Percentiles rank a stretch among this genome's conserved stretches.
Conservation (phyloP, 2,113 vertebrate genomes). For the Arenaria interpres region DNA sequence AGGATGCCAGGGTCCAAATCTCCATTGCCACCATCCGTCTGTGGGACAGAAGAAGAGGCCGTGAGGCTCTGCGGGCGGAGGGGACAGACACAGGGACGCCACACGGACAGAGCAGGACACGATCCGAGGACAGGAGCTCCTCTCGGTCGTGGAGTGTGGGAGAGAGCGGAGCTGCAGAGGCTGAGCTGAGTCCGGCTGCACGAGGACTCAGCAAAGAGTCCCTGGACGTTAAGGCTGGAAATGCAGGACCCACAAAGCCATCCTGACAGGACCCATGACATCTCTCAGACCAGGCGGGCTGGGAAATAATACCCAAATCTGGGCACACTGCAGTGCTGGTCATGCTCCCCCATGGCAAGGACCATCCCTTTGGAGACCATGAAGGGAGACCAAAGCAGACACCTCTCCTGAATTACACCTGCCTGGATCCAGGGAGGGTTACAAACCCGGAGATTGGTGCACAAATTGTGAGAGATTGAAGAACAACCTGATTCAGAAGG, state of each 20-base stretch:
- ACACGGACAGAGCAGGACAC: neutral
- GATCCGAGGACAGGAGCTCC: neutral
- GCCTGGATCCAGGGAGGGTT: neutral
- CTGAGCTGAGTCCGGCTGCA: neutral
- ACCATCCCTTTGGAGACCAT: neutral
- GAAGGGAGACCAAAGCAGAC: neutral
- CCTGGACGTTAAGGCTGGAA: neutral
- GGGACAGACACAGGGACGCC: neutral
- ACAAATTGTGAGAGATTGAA: no score
- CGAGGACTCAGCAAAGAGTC: neutral
- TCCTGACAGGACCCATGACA: neutral
- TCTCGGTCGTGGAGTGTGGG: accelerated
- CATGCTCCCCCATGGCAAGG: neutral
- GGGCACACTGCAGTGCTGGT: neutral
- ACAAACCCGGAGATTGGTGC: neutral
- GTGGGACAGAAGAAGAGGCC: slow-evolving; percentile 43
- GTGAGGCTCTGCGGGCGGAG: neutral
- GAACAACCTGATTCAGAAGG: neutral
- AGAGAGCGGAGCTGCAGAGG: neutral
- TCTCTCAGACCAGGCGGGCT: neutral
- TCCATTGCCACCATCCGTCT: slow-evolving; percentile 82
- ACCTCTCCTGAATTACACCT: neutral
- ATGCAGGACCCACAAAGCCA: neutral
- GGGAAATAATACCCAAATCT: neutral
- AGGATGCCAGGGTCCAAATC: slow-evolving; percentile 90